Conservation (phyloP, 64 coral and sea anemone species). For the Dendrophyllia cribrosa region DNA sequence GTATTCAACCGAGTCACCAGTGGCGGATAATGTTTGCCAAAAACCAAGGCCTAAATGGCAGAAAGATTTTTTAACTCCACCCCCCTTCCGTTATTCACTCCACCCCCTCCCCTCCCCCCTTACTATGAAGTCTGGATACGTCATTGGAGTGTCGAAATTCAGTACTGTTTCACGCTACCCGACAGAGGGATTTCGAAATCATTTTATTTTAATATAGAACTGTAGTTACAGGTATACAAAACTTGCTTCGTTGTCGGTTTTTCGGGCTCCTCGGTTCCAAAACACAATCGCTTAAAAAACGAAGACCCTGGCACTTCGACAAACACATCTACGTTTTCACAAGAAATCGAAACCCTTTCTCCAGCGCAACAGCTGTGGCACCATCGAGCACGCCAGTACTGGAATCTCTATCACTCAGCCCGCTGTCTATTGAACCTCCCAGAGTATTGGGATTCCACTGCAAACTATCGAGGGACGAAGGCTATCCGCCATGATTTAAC, state of each 20-base stretch:
- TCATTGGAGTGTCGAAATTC: too few relatives aligned
- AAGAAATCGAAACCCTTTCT: constrained; percentile 10
- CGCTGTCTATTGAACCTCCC: not conserved
- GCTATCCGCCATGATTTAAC: too few relatives aligned
- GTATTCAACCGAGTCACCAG: too few relatives aligned
- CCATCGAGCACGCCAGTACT: too few relatives aligned
- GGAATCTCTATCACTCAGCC: not conserved
- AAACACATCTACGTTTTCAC: constrained; percentile 15
- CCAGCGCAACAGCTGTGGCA: not conserved
- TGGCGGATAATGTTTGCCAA: too few relatives aligned
- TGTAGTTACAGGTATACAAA: not conserved
- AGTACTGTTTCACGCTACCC: too few relatives aligned
- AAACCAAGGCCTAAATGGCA: too few relatives aligned
- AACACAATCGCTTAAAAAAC: not conserved
- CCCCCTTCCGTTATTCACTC: too few relatives aligned
- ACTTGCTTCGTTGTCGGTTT: not conserved
- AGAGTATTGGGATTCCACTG: not conserved
- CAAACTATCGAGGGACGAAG: not conserved
- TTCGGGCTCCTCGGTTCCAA: not conserved
- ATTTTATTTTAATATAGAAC: not conserved
- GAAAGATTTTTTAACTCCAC: too few relatives aligned
- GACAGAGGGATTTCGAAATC: too few relatives aligned
- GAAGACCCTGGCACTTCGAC: not conserved
- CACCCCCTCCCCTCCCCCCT: too few relatives aligned
- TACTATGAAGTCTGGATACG: too few relatives aligned